phyloP scores from a whole-genome alignment of 35 echinoderm and acorn worm genomes.

The Apostichopus parvimensis region DNA sequence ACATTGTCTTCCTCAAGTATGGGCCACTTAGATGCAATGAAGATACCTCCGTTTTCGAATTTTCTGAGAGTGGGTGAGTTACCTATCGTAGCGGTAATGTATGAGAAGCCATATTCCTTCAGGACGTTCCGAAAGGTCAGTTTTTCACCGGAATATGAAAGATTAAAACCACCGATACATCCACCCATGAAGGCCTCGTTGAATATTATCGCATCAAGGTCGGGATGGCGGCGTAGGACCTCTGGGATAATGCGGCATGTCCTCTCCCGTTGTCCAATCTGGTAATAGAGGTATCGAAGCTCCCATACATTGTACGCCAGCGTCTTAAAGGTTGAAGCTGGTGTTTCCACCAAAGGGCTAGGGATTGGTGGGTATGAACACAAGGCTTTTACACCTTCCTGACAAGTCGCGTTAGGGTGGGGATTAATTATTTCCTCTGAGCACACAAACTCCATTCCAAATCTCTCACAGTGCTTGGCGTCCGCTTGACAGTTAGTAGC shows the following conservation, averaged over 20 bases:
- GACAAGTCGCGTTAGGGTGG: conserved; percentile 56
- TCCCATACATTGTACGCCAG: conserved; percentile 75
- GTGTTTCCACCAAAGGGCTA: conserved; percentile 27
- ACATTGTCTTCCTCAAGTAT: conserved; percentile 45
- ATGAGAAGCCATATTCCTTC: conserved; percentile 68
- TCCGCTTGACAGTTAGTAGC: conserved; percentile 54
- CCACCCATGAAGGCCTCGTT: conserved; percentile 70
- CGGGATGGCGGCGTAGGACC: conserved; percentile 11
- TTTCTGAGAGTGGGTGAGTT: conserved; percentile 53
- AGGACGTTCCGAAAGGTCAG: conserved; percentile 73
- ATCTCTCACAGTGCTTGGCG: conserved; percentile 48
- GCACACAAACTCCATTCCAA: conserved; percentile 76
- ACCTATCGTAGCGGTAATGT: conserved; percentile 67
- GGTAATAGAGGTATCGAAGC: conserved; percentile 71
- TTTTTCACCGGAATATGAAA: conserved; percentile 51
- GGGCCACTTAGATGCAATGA: conserved; percentile 72
- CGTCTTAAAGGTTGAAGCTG: conserved; percentile 21
- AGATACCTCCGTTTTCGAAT: conserved; percentile 62
- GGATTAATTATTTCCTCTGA: conserved; percentile 52
- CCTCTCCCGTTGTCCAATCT: conserved; percentile 50
- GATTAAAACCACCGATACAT: conserved; percentile 45
- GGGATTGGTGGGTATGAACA: conserved; percentile 57
- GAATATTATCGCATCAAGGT: conserved; percentile 61
- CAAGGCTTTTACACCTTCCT: conserved; percentile 52
- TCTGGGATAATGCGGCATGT: conserved; percentile 57